Evolutionary conservation across 1,140 invertebrate genomes (phyloP), one percentile per base, ranked within the genome.

Genomic region (Steinernema feltiae): DNA sequence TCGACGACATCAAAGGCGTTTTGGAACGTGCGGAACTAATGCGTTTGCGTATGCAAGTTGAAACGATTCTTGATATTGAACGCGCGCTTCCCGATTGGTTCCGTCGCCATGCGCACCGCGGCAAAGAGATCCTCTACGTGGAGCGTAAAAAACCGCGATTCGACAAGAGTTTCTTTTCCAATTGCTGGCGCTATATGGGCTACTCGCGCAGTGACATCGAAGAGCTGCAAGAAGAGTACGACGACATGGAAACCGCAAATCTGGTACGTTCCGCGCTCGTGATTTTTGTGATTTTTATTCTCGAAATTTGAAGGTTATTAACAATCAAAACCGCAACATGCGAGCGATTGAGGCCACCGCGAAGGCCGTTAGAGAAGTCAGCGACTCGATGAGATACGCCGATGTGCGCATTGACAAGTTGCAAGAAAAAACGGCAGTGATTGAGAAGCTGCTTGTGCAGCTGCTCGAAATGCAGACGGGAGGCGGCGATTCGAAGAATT

Each of bases 1-100:
- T 88, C 70, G 88, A 88, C 80, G 88, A 88, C 77, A 88, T 88
- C 75, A 88, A 87, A 76, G 85, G 83, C 30, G 87, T 88, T 30
- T 87, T 88, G 75, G 89, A 89, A 46, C 85, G 89, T 76, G 89
- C 89, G 48, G 86, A 87, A 17, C 84, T 90, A 2, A 88, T 87
- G 78, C 85, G 89, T 73, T 83, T 89, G 72, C 88, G 88, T 41
- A 89, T 90, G 89, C 88, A 89, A 84, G 88, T 89, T 3, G 15
- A 63, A 63, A 63, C 53, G 15, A 63, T 63, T 27, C 15, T 63
- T 27, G 53, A 63, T 27, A 63, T 63, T 27, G 53, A 63, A 21
- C 7, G 53, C 7, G 53, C 53, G 2, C 53, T 63, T 7, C 53
- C 53, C 12, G 53, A 63, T 21, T 63, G 12, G 12, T 7, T 63